phyloP scores from a whole-genome alignment of 2,888 invertebrate genomes.

The Oscheius sp. region DNA sequence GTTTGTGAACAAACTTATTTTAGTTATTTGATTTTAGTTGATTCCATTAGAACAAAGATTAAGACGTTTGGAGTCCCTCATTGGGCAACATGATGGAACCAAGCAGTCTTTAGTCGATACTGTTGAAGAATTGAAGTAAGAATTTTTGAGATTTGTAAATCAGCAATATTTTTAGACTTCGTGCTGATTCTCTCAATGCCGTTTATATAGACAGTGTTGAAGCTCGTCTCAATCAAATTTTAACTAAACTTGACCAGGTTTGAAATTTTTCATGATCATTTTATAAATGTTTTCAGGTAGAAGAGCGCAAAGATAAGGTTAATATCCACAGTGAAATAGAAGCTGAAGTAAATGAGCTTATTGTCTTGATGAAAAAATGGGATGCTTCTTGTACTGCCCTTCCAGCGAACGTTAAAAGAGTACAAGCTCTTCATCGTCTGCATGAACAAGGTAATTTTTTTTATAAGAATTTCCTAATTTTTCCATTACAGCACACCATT shows the following conservation, averaged over 20 bases:
- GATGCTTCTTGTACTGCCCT: slow-evolving; percentile 54
- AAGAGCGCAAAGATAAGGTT: slow-evolving; percentile 48
- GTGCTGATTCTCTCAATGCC: slow-evolving; percentile 55
- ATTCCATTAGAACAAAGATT: slow-evolving; percentile 50
- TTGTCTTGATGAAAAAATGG: slow-evolving; percentile 56
- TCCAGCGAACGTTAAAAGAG: slow-evolving; percentile 56
- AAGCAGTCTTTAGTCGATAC: slow-evolving; percentile 51
- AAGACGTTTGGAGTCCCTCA: slow-evolving; percentile 46
- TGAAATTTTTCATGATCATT: neutral
- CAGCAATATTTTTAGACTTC: slow-evolving; percentile 24
- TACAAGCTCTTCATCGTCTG: slow-evolving; percentile 53
- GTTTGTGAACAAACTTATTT: neutral
- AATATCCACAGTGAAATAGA: slow-evolving; percentile 47
- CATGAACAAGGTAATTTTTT: slow-evolving; percentile 54
- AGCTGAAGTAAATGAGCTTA: slow-evolving; percentile 50
- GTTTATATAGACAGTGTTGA: slow-evolving; percentile 55
- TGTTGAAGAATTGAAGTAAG: slow-evolving; percentile 54
- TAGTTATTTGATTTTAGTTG: slow-evolving; percentile 1
- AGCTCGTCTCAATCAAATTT: slow-evolving; percentile 49
- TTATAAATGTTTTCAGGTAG: slow-evolving; percentile 25
- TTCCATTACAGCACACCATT: slow-evolving; percentile 48
- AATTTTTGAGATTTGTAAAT: neutral
- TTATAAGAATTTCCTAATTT: neutral
- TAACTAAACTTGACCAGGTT: slow-evolving; percentile 54
- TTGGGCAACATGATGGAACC: slow-evolving; percentile 47